A percentile compares a stretch with the other conserved stretches of the same genome.
Conservation (phyloP, 2,888 invertebrate genomes). For the Eupithecia abbreviata region DNA sequence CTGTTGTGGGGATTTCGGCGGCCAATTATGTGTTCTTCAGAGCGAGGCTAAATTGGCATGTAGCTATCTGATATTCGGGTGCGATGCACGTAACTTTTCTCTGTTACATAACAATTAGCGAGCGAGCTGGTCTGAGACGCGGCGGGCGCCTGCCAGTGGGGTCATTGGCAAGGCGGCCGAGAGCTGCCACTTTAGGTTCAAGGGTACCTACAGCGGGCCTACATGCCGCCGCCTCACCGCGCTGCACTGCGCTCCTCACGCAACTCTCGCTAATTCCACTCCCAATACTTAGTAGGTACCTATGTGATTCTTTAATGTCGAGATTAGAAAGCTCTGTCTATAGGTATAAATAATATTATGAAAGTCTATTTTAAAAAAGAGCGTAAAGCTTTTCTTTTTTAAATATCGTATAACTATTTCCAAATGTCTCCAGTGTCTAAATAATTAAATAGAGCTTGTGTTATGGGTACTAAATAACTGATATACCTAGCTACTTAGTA, state of each 20-base stretch:
- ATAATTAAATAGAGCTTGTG: too few relatives aligned
- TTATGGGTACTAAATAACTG: too few relatives aligned
- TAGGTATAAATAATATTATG: neutral
- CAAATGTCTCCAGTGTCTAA: neutral
- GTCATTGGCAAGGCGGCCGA: conserved; percentile 85
- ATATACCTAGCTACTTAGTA: too few relatives aligned
- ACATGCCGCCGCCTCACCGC: conserved; percentile 64
- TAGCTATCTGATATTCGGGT: conserved; percentile 60
- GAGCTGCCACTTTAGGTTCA: conserved; percentile 84
- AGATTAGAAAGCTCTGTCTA: neutral
- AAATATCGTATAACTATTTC: neutral
- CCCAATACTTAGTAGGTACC: neutral
- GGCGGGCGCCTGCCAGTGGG: conserved; percentile 83
- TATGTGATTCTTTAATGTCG: neutral
- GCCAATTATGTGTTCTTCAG: conserved; percentile 60
- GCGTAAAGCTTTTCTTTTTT: neutral
- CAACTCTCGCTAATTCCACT: neutral
- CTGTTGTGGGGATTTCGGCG: conserved; percentile 56
- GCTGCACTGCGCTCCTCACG: conserved; percentile 42
- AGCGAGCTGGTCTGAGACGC: conserved; percentile 59
- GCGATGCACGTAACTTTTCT: conserved; percentile 66
- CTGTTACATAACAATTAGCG: conserved; percentile 82
- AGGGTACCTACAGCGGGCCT: conserved; percentile 77
- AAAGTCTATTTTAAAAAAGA: neutral
- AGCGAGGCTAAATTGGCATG: conserved; percentile 60